A percentile compares a stretch with the other conserved stretches of the same genome.
phyloP scores from a whole-genome alignment of 1,140 invertebrate species.

The Heliconius hermathena region DNA sequence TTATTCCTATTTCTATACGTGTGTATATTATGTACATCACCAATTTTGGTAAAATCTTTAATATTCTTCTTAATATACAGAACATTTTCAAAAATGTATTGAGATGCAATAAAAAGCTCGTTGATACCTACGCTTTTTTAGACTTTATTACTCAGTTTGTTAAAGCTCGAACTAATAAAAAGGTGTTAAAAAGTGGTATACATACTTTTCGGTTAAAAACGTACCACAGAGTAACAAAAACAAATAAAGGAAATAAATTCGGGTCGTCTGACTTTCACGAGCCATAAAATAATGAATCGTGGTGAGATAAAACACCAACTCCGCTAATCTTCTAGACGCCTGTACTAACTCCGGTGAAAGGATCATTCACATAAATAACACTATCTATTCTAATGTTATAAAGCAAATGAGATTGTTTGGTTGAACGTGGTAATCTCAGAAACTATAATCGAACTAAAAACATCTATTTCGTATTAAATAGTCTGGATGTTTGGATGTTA shows the following conservation, averaged over 20 bases:
- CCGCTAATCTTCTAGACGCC: constrained; percentile 16
- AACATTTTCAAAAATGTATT: too few relatives aligned
- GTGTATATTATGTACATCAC: too few relatives aligned
- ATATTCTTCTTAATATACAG: too few relatives aligned
- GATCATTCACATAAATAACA: not conserved
- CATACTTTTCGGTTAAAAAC: not conserved
- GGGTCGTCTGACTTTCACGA: constrained; percentile 22
- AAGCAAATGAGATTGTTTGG: not conserved
- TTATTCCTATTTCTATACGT: too few relatives aligned
- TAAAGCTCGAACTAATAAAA: too few relatives aligned
- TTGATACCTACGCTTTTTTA: too few relatives aligned
- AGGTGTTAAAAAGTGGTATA: not conserved
- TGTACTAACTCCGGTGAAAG: not conserved
- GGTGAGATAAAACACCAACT: constrained; percentile 23
- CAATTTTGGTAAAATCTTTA: too few relatives aligned
- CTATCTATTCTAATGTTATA: not conserved
- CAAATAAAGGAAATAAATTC: not conserved
- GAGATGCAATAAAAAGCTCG: too few relatives aligned
- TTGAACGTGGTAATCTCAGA: not conserved
- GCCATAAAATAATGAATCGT: constrained; percentile 30
- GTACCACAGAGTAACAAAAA: not conserved
- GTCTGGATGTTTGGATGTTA: not conserved
- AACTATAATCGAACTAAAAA: not conserved
- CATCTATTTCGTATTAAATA: not conserved
- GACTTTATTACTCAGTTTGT: too few relatives aligned